phyloP scores from a whole-genome alignment of 2,113 vertebrate genomes.

The Motacilla alba region DNA sequence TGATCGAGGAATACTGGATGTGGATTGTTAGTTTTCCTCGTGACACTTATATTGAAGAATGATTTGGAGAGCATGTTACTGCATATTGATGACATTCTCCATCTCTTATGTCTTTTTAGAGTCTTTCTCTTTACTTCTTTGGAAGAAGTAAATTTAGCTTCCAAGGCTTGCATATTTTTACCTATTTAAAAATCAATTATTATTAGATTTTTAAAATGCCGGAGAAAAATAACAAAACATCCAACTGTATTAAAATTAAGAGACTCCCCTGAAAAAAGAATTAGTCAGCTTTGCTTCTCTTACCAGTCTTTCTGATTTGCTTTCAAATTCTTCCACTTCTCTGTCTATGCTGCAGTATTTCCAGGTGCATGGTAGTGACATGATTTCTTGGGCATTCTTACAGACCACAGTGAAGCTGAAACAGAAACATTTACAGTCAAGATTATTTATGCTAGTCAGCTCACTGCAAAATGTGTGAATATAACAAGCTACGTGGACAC shows the following conservation, averaged over 20 bases:
- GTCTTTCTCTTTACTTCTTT: neutral
- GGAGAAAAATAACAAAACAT: neutral
- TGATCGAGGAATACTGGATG: constrained; percentile 62
- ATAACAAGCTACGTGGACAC: neutral
- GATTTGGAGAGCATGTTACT: constrained; percentile 30
- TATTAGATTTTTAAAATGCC: neutral
- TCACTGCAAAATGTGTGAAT: neutral
- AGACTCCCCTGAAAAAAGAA: neutral
- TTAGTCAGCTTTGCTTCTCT: neutral
- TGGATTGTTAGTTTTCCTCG: constrained; percentile 58
- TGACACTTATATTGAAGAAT: constrained; percentile 56
- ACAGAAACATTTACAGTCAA: neutral
- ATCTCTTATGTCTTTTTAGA: neutral
- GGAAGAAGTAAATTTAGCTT: neutral
- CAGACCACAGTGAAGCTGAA: neutral
- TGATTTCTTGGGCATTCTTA: neutral
- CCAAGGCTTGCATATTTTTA: neutral
- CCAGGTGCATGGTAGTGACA: neutral
- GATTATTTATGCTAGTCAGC: neutral
- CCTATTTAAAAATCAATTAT: neutral
- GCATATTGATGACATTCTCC: constrained; percentile 27
- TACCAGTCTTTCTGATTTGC: neutral
- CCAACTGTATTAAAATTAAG: neutral
- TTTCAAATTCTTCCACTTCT: neutral
- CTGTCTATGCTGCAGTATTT: neutral